Percentiles rank a stretch among this genome's conserved stretches.
Conservation (phyloP, 2,113 vertebrate species). For the Pica pica region DNA sequence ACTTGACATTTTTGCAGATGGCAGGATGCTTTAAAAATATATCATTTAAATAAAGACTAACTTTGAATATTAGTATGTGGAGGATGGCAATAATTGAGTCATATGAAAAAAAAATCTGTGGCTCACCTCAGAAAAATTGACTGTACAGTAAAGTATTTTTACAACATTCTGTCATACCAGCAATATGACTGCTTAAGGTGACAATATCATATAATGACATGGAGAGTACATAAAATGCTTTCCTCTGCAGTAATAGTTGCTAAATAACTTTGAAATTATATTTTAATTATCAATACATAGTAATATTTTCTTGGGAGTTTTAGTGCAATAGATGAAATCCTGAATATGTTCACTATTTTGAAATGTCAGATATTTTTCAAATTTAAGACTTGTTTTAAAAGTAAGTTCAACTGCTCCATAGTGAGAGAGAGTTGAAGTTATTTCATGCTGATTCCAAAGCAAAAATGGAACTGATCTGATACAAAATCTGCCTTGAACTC, state of each 20-base stretch:
- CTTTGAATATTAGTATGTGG: constrained; percentile 45
- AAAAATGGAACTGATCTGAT: not conserved
- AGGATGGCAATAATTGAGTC: constrained; percentile 41
- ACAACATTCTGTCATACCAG: not conserved
- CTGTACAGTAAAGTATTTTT: constrained; percentile 36
- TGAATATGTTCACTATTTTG: constrained; percentile 2
- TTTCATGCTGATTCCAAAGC: not conserved
- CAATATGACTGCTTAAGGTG: not conserved
- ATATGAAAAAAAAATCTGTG: not conserved
- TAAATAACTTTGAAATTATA: not conserved
- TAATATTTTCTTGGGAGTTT: not conserved
- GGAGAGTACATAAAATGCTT: not conserved
- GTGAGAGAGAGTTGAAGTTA: not conserved
- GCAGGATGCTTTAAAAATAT: constrained; percentile 46
- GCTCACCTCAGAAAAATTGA: not conserved
- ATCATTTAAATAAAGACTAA: constrained; percentile 47
- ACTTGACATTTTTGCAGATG: constrained; percentile 65
- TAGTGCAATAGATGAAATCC: not conserved
- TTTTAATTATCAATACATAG: not conserved
- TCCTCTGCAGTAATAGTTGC: not conserved
- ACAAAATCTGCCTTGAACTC: not conserved
- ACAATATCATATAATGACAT: not conserved
- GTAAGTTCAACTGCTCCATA: not conserved
- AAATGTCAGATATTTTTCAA: not conserved
- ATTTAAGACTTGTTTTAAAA: not conserved